Evolutionary conservation across 1,140 invertebrate genomes (phyloP).

Genomic region (Oncopeltus fasciatus): DNA sequence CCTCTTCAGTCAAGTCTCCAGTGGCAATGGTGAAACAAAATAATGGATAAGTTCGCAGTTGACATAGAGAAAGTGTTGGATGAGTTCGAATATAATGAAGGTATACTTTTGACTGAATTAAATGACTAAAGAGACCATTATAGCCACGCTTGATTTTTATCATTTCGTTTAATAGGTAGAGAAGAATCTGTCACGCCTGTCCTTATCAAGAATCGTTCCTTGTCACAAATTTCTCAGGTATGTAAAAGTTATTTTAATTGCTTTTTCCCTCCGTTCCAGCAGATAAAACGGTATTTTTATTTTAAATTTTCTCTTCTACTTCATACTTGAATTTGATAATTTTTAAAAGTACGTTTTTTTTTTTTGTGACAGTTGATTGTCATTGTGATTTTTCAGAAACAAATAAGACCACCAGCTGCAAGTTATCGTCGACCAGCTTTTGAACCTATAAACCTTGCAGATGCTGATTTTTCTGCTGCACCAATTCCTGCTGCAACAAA

Average conservation of each 20-base stretch:
- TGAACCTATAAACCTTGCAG: slow-evolving; percentile 28
- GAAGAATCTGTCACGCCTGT: slow-evolving; percentile 13
- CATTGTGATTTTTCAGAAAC: slow-evolving; percentile 10
- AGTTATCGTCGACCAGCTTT: slow-evolving; percentile 26
- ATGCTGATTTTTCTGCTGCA: slow-evolving; percentile 27
- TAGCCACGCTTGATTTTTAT: slow-evolving; percentile 4
- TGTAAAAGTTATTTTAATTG: no score
- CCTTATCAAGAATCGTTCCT: slow-evolving; percentile 16
- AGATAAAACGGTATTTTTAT: no score
- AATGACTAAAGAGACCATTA: not conserved
- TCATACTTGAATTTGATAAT: no score
- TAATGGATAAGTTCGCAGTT: slow-evolving; percentile 57
- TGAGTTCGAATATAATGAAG: slow-evolving; percentile 68
- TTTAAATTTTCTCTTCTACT: no score
- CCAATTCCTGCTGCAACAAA: slow-evolving; percentile 13
- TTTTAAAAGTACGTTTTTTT: not conserved
- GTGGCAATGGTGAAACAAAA: slow-evolving; percentile 13
- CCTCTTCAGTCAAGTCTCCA: slow-evolving; percentile 8
- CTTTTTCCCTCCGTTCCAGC: no score
- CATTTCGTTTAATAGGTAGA: not conserved
- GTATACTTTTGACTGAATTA: slow-evolving; percentile 28
- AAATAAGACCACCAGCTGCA: slow-evolving; percentile 19
- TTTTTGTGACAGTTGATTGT: not conserved
- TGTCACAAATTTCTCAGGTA: slow-evolving; percentile 13
- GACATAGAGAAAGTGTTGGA: slow-evolving; percentile 78